A percentile compares a stretch with the other conserved stretches of the same genome.
phyloP scores from a whole-genome alignment of 2,113 vertebrate species.

The Lagenorhynchus albirostris region DNA sequence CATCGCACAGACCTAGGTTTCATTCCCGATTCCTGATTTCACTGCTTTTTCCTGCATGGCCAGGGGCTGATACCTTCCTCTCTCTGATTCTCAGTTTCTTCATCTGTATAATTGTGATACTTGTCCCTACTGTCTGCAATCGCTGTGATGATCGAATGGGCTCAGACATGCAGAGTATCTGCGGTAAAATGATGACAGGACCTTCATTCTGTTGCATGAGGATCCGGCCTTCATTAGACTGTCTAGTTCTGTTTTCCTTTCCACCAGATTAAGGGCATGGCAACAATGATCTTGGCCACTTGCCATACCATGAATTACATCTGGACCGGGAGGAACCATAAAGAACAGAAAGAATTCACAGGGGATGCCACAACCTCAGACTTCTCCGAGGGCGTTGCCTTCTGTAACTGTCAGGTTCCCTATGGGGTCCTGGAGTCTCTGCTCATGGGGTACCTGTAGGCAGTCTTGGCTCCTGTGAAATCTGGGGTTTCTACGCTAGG shows the following conservation, averaged over 20 bases:
- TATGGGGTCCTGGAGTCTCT: fast-evolving
- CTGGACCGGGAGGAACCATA: fast-evolving
- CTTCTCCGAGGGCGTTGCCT: background rate
- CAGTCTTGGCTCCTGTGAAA: background rate
- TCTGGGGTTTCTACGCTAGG: fast-evolving
- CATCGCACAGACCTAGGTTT: no score
- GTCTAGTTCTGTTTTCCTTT: background rate
- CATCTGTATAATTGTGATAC: fast-evolving
- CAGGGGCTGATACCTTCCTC: no score
- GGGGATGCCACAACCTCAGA: fast-evolving
- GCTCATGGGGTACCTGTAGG: background rate
- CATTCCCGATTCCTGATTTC: background rate
- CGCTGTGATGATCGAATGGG: fast-evolving
- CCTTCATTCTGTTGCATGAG: background rate
- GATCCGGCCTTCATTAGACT: fast-evolving
- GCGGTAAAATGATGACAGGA: fast-evolving
- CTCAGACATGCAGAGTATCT: background rate
- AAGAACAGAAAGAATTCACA: no score
- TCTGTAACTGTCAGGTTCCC: background rate
- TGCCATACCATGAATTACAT: fast-evolving
- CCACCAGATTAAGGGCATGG: fast-evolving
- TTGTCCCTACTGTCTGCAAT: fast-evolving
- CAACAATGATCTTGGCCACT: fast-evolving
- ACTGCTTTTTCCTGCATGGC: fast-evolving
- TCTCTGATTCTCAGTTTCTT: background rate